Percentiles rank a stretch among this genome's conserved stretches.
Evolutionary conservation across 2,888 invertebrate species (phyloP).

Genomic region (Cryptus viduatorius): DNA sequence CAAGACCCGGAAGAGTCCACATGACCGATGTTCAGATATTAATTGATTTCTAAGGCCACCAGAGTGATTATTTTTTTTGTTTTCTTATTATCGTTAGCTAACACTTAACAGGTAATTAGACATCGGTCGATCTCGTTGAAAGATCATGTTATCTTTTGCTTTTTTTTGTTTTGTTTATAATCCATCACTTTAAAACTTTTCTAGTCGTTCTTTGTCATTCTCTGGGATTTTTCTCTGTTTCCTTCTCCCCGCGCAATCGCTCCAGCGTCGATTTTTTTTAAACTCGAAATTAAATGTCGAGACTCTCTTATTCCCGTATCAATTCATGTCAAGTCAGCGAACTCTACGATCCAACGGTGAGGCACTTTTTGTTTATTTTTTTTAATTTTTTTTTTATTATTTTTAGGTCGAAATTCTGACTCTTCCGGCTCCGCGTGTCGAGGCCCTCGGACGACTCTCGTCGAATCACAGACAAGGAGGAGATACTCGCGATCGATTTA

Average conservation of each 20-base stretch:
- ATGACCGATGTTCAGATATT: conserved; percentile 81
- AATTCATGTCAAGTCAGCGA: conserved; percentile 67
- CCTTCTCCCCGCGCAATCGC: conserved; percentile 41
- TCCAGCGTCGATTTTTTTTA: background rate
- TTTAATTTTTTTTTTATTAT: conserved; percentile 33
- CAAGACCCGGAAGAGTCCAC: conserved; percentile 77
- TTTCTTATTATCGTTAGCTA: conserved; percentile 79
- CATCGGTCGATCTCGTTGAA: conserved; percentile 64
- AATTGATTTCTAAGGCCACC: conserved; percentile 84
- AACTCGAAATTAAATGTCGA: conserved; percentile 44
- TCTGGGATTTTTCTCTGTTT: conserved; percentile 61
- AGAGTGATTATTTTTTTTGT: conserved; percentile 81
- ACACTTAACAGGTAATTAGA: conserved; percentile 78
- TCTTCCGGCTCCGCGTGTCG: conserved; percentile 75
- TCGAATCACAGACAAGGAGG: conserved; percentile 69
- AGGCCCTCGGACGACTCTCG: conserved; percentile 57
- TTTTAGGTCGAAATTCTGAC: conserved; percentile 76
- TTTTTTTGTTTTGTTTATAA: conserved; percentile 58
- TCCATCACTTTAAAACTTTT: conserved; percentile 63
- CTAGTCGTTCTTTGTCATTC: conserved; percentile 68
- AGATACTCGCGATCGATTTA: conserved; percentile 59
- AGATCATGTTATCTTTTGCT: conserved; percentile 63
- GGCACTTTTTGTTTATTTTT: conserved; percentile 80
- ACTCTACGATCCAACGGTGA: conserved; percentile 79
- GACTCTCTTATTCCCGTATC: conserved; percentile 58